Base-by-base conservation (phyloP, 64 coral and sea anemone species). In the Dendronephthya gigantea region DNA sequence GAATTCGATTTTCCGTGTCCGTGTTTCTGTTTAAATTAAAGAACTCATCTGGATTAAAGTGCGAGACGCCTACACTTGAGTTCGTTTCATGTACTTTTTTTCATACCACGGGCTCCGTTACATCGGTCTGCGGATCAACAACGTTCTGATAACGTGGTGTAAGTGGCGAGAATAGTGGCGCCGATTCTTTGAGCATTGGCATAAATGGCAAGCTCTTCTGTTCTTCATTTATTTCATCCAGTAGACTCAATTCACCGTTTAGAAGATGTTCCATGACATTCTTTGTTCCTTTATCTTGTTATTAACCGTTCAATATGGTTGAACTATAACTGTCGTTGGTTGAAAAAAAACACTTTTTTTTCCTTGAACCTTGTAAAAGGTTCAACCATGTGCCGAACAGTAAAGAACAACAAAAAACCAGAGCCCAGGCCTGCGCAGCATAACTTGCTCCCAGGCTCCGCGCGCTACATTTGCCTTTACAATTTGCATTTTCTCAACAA, bases 301-400 rank as follows among this genome's bases (percentile, higher is more conserved):
- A 1, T 74, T 74, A 19, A 74, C 32, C 32, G 32, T 74, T 74
- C 68, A 1, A 19, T 13, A 74, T 74, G 68, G 68, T 74, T 74
- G 68, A n/a, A n/a, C n/a, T 66, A 30, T 66, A 66, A 66, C 58
- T 30, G 58, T 30, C 2, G 22, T 17, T 15, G 2, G 58, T 66
- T 66, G 2, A 66, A 66, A 66, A n/a, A 66, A 10, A 17, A 10
- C 29, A 7, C 29, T 66, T n/a, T 66, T n/a, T n/a, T 7, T 66
- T 66, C 22, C 58, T 3, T 30, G 58, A 66, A 5, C 58, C 22
- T 66, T 66, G 58, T 66, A 66, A 66, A 66, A 66, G 58, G 58
- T 66, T 66, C 58, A 66, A 66, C 58, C 58, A 66, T 66, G 58
- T 66, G 58, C 19, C 58, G 14, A 66, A 66, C 58, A 66, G 58